Base-by-base conservation (phyloP, 2,888 invertebrate species). In the Agrilus cyanescens region DNA sequence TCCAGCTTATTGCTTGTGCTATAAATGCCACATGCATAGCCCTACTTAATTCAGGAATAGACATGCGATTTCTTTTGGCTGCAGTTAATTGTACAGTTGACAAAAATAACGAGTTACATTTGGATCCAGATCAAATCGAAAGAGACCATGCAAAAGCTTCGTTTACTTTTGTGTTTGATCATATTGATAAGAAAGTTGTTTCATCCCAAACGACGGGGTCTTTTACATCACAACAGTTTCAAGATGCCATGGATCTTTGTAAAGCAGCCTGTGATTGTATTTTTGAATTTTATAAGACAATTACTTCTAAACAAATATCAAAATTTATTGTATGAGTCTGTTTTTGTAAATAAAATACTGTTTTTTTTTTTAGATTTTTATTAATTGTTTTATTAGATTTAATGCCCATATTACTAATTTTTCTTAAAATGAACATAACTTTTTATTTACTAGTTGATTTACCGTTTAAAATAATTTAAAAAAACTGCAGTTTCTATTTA, bases 1-100 rank as follows among this genome's bases (percentile, higher is more conserved):
- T 69, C 47, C 64, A 83, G 87, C 62, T 89, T 2, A 67, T 91
- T 40, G 80, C 89, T 0, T 84, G 86, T 62, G 76, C 82, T 12
- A 70, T 94, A 29, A 95, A 94, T 70, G 82, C 86, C 16, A 73
- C 79, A 0, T 90, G 88, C 62, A 67, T 91, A 44, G 87, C 91
- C 0, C 69, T 91, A 25, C 69, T 94, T 1, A 83, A 88, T 67
- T 78, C 88, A 0, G 85, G 88, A 16, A 68, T 93, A n/a, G 75
- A 84, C 12, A 82, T 94, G 82, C 81, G 81, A 50, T 84, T 76
- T 59, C 75, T 85, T 29, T 77, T 90, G 57, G 90, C 85, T 5
- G 86, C 86, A 0, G 79, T 89, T 1, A 74, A 76, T 41, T 87
- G 87, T 60, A 78, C 78, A 41, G 70, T 90, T 6, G 75, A 77